These are phyloP conservation scores for Gobius niger DNA, from an alignment of 2,113 vertebrate genomes.

Conservation along the genomic window DNA sequence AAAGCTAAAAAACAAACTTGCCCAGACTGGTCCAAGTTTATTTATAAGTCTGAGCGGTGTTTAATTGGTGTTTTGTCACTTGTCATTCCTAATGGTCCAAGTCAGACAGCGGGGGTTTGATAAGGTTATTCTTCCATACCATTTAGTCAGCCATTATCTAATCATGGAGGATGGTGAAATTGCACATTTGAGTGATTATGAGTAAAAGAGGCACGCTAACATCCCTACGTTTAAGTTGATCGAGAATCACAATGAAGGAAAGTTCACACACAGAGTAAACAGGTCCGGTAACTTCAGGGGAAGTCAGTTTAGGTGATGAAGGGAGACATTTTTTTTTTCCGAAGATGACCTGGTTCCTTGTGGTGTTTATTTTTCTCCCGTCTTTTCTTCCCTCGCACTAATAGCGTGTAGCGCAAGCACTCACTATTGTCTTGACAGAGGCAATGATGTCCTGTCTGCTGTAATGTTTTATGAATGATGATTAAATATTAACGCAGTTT, in stretches of 20 bases:
- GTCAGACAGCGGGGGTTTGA: constrained; percentile 18
- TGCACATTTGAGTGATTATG: constrained; percentile 10
- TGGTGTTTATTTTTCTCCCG: neutral
- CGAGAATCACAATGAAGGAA: too few species aligned
- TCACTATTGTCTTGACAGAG: neutral
- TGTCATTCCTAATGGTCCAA: neutral
- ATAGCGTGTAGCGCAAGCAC: neutral
- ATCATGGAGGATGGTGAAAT: constrained; percentile 10
- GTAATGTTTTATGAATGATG: constrained; percentile 1
- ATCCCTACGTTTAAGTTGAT: neutral
- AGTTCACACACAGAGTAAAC: neutral
- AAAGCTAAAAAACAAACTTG: constrained; percentile 11
- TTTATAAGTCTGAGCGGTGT: constrained; percentile 21
- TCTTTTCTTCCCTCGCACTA: neutral
- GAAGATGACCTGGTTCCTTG: neutral
- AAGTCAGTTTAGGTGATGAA: neutral
- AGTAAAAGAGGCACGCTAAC: constrained; percentile 5
- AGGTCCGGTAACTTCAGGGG: neutral
- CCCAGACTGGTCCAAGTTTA: constrained; percentile 14
- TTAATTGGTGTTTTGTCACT: constrained; percentile 33
- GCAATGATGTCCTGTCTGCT: too few species aligned
- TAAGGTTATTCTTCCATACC: constrained; percentile 16
- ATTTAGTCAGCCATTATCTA: constrained; percentile 25
- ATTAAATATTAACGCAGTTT: neutral
- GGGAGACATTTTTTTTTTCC: too few species aligned